Evolutionary conservation across 1,140 invertebrate species (phyloP).

Genomic region (Drosophila orosa): DNA sequence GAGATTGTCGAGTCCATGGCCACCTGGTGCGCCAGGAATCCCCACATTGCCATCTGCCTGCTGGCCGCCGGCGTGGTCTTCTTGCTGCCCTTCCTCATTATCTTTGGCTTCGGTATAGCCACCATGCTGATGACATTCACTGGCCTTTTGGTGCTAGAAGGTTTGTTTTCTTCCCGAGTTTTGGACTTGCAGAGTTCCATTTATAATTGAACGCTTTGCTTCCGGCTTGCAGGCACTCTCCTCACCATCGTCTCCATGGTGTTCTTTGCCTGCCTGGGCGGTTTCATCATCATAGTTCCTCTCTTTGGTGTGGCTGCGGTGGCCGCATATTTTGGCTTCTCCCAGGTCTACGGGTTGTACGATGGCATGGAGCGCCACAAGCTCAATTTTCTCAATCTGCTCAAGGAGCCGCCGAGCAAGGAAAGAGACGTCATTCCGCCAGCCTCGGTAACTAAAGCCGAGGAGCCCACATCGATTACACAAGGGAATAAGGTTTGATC

Average conservation of each 20-base stretch:
- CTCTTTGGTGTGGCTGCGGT: conserved; percentile 57
- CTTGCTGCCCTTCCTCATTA: conserved; percentile 67
- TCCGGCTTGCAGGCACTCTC: conserved; percentile 62
- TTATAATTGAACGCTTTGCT: not conserved
- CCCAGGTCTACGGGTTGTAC: conserved; percentile 58
- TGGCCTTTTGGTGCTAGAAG: conserved; percentile 77
- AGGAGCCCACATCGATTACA: conserved; percentile 7
- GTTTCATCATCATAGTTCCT: conserved; percentile 53
- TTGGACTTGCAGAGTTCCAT: not conserved
- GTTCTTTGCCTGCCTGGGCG: conserved; percentile 68
- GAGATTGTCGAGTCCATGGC: conserved; percentile 59
- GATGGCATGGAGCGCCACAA: conserved; percentile 42
- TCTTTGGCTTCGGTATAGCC: conserved; percentile 71
- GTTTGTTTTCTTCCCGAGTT: conserved; percentile 18
- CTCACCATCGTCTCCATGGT: conserved; percentile 71
- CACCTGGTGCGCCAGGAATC: conserved; percentile 67
- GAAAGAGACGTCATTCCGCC: not conserved
- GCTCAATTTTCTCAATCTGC: conserved; percentile 21
- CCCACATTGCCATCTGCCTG: conserved; percentile 66
- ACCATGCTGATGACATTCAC: conserved; percentile 77
- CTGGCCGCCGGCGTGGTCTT: conserved; percentile 61
- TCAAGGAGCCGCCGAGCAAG: conserved; percentile 13
- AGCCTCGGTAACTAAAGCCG: not conserved
- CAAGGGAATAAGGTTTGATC: not conserved
- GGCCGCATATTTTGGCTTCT: conserved; percentile 70